Evolutionary conservation across 2,797 vertebrate species (phyloP).

Genomic region (Paguma larvata): DNA sequence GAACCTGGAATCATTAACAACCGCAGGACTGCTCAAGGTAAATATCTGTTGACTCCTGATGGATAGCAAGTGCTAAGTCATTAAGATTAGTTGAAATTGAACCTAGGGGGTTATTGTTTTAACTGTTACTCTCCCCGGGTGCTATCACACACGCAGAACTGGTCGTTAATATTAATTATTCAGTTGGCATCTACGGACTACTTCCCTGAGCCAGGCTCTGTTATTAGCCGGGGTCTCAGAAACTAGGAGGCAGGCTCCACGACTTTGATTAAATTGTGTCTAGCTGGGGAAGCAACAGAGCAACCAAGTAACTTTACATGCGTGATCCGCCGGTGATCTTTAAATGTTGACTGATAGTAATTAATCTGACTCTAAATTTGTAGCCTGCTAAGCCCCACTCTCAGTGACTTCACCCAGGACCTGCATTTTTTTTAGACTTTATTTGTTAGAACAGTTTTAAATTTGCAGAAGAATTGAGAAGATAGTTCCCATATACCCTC

Average conservation of each 20-base stretch:
- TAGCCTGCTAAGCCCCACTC: neutral
- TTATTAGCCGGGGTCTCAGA: neutral
- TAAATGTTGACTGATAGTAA: neutral
- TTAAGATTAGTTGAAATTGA: slow-evolving; percentile 57
- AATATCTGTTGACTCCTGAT: slow-evolving; percentile 1
- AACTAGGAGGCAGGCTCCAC: neutral
- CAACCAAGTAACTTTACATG: neutral
- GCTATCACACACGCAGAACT: neutral
- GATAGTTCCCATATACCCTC: neutral
- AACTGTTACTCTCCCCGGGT: neutral
- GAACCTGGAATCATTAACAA: neutral
- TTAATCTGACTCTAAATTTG: neutral
- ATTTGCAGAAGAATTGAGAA: neutral
- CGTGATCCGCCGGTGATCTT: neutral
- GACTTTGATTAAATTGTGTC: neutral
- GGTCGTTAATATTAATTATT: slow-evolving; percentile 23
- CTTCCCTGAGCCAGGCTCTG: neutral
- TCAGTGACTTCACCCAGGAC: neutral
- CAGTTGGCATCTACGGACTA: neutral
- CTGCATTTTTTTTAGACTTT: neutral
- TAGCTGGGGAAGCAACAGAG: neutral
- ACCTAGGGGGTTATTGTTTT: slow-evolving; percentile 40
- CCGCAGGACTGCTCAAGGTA: neutral
- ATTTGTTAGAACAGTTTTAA: slow-evolving; percentile 2
- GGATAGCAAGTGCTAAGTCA: slow-evolving; percentile 59